Evolutionary conservation across 2,888 invertebrate species (phyloP), one percentile per base, ranked within the genome.

Genomic region (Fragum whitleyi): DNA sequence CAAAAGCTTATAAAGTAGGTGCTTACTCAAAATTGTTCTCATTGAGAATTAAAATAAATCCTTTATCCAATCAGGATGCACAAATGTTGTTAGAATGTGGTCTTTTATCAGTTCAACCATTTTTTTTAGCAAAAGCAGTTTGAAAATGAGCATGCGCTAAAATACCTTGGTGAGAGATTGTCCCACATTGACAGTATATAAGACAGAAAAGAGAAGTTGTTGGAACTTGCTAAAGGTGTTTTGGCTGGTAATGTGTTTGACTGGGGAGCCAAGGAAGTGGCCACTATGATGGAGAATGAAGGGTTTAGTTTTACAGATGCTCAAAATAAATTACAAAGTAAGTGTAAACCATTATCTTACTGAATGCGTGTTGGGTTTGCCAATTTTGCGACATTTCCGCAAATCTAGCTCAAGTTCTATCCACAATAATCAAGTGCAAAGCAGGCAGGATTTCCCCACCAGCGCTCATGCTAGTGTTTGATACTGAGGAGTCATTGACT

Each of bases 191-290:
- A 98, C 94, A 94, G 95, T 19, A 95, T 98, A 81, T 94, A 95
- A 65, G 95, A 93, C 89, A 86, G 83, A 23, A 89, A 92, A 6
- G 82, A 77, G 9, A 88, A 94, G 39, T 94, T 94, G 82, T 89
- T 94, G 83, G 94, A 95, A 68, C 90, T 96, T 23, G 94, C 95
- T 29, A 92, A 89, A 62, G 95, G 95, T n/a, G 92, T 96, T 55
- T 93, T 96, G 53, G 95, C 95, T 92, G 98, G 98, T 28, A 99
- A 99, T 94, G 97, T 99, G 95, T 99, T 99, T 95, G 99, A 99
- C 94, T 98, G 98, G 98, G 99, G 99, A 72, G 98, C 99, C 1
- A 96, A 97, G 94, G 98, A 97, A 92, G 97, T 98, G 2, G 96
- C 97, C 23, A 95, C 96, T 88, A 96, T 98, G 85, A 95, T 99